Evolutionary conservation across 1,140 invertebrate species (phyloP).

Genomic region (Ips nitidus): DNA sequence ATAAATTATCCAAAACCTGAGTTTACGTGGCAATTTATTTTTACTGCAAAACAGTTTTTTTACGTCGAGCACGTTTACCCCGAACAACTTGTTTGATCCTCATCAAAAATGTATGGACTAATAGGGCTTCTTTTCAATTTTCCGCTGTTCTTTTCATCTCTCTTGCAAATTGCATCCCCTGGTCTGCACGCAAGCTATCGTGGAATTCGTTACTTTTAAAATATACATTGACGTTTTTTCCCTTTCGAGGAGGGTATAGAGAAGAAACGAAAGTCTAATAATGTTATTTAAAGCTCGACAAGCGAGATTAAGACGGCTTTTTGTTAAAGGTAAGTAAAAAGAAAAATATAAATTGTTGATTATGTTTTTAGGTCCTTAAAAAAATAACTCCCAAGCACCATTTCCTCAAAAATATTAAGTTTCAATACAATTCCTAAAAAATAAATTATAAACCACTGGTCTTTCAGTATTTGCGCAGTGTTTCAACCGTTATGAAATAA

Average conservation of each 20-base stretch:
- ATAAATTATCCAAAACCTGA: conserved; percentile 10
- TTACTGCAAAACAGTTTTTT: conserved; percentile 19
- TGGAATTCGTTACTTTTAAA: conserved; percentile 32
- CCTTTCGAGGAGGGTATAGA: background rate
- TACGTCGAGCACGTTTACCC: conserved; percentile 18
- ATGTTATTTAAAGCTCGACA: background rate
- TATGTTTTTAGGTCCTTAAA: too few relatives aligned
- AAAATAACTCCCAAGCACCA: too few relatives aligned
- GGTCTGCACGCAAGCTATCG: conserved; percentile 38
- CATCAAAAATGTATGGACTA: conserved; percentile 41
- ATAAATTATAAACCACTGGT: too few relatives aligned
- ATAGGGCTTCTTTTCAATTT: conserved; percentile 45
- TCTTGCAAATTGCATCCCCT: conserved; percentile 41
- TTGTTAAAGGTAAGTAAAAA: too few relatives aligned
- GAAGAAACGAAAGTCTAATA: background rate
- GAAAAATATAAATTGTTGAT: too few relatives aligned
- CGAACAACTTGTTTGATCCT: conserved; percentile 28
- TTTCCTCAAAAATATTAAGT: too few relatives aligned
- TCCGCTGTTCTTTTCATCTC: conserved; percentile 40
- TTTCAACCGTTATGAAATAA: too few relatives aligned
- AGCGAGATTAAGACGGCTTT: too few relatives aligned
- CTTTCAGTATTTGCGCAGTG: too few relatives aligned
- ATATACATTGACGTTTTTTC: conserved; percentile 38
- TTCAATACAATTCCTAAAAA: too few relatives aligned
- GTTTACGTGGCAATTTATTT: conserved; percentile 21